A percentile compares a stretch with the other conserved stretches of the same genome.
Evolutionary conservation across 2,113 vertebrate genomes (phyloP).

Genomic region (Petroica traversi): DNA sequence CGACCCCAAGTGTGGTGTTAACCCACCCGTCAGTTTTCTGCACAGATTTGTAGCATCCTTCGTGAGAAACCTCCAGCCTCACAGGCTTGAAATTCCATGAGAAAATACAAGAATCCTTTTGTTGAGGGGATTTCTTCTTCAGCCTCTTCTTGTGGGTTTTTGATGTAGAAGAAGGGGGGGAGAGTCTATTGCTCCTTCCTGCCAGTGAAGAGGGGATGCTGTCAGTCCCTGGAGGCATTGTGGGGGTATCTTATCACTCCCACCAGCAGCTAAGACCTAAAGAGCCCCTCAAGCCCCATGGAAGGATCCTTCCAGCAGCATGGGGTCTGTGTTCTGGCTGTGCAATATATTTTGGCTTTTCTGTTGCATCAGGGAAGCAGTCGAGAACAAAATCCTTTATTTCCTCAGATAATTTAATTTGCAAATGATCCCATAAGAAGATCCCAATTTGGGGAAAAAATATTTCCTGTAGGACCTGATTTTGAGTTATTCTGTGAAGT

Average conservation of each 20-base stretch:
- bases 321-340: not conserved
- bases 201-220: not conserved
- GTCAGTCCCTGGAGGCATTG: not conserved
- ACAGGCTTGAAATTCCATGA: not conserved
- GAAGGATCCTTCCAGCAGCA: not conserved
- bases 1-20: not conserved
- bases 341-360: not conserved
- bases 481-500: not conserved
- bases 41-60: not conserved
- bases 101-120: not conserved
- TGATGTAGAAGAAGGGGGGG: not conserved
- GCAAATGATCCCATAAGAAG: not conserved
- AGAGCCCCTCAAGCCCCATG: not conserved
- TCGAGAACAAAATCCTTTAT: not conserved
- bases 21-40: not conserved
- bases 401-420: not conserved
- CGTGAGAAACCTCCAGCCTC: not conserved
- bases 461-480: not conserved
- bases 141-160: not conserved
- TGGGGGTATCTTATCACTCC: not conserved
- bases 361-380: not conserved
- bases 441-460: not conserved
- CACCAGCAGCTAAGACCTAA: not conserved
- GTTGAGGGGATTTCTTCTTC: not conserved
- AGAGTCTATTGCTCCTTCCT: not conserved